Conservation (phyloP, 2,113 vertebrate species). For the Indicator indicator region DNA sequence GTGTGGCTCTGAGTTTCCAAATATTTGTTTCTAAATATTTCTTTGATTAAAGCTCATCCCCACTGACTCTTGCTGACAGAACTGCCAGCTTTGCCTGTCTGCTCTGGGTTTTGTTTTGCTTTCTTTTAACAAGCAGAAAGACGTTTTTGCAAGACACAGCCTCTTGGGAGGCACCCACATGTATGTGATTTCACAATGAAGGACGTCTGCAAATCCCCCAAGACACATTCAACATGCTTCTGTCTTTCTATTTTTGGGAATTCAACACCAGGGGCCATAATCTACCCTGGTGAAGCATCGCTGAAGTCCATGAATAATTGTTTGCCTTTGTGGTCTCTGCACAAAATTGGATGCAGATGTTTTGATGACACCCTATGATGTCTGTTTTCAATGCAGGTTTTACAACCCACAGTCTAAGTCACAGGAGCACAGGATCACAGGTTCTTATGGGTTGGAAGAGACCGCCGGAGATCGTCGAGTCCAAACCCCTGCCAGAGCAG, state of each 20-base stretch:
- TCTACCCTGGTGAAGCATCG: background rate
- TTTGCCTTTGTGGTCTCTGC: background rate
- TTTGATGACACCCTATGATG: background rate
- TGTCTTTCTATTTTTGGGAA: background rate
- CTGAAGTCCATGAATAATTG: background rate
- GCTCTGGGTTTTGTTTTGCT: background rate
- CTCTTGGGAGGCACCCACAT: background rate
- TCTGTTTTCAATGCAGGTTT: background rate
- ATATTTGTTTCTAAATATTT: conserved; percentile 46
- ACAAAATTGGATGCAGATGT: background rate
- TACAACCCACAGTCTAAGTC: background rate
- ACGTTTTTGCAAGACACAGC: background rate
- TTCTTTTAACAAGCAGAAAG: conserved; percentile 27
- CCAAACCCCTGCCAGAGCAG: too few species aligned
- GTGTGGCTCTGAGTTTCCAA: background rate
- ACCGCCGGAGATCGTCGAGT: too few species aligned
- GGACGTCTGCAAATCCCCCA: background rate
- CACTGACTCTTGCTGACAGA: conserved; percentile 23
- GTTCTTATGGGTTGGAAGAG: too few species aligned
- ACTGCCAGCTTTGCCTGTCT: conserved; percentile 12
- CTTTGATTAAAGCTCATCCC: conserved; percentile 16
- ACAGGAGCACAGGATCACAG: background rate
- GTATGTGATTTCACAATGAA: background rate
- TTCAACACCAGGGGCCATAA: background rate
- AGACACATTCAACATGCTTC: background rate